Conservation (phyloP, 2,888 invertebrate species). For the Hydroisotoma schaefferi region DNA sequence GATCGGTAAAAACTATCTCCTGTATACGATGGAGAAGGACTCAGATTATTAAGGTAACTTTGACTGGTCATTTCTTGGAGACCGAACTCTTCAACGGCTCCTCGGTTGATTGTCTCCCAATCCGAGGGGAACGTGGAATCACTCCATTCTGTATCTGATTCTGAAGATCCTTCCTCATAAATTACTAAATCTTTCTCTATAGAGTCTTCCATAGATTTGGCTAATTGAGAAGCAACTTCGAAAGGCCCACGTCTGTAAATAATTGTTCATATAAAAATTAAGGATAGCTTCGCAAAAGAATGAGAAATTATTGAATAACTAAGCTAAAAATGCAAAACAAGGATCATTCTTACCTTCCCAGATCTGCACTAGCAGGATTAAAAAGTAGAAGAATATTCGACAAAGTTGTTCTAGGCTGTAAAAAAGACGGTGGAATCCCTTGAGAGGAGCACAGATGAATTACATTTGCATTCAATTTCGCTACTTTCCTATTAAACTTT, state of each 20-base stretch:
- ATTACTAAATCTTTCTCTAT: constrained; percentile 62
- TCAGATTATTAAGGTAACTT: constrained; percentile 21
- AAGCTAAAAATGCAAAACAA: neutral
- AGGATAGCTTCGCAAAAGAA: neutral
- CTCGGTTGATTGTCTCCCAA: constrained; percentile 67
- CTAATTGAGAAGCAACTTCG: constrained; percentile 59
- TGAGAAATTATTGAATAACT: neutral
- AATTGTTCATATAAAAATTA: constrained; percentile 3
- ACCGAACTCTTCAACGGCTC: constrained; percentile 40
- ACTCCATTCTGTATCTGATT: constrained; percentile 63
- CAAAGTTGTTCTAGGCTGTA: constrained; percentile 67
- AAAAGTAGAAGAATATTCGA: constrained; percentile 69
- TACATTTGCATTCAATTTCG: constrained; percentile 74
- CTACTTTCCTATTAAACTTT: constrained; percentile 70
- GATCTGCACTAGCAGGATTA: constrained; percentile 62
- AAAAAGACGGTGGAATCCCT: constrained; percentile 62
- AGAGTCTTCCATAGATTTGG: constrained; percentile 63
- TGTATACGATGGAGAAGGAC: constrained; percentile 16
- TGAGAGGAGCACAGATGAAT: constrained; percentile 74
- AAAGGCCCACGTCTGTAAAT: constrained; percentile 61
- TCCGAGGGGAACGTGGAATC: constrained; percentile 69
- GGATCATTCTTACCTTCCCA: constrained; percentile 64
- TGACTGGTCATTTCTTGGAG: constrained; percentile 38
- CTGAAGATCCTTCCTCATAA: constrained; percentile 58
- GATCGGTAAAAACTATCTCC: constrained; percentile 37